Evolutionary conservation across 2,888 invertebrate genomes (phyloP), one percentile per base, ranked within the genome.

Genomic region (Sesia bembeciformis): DNA sequence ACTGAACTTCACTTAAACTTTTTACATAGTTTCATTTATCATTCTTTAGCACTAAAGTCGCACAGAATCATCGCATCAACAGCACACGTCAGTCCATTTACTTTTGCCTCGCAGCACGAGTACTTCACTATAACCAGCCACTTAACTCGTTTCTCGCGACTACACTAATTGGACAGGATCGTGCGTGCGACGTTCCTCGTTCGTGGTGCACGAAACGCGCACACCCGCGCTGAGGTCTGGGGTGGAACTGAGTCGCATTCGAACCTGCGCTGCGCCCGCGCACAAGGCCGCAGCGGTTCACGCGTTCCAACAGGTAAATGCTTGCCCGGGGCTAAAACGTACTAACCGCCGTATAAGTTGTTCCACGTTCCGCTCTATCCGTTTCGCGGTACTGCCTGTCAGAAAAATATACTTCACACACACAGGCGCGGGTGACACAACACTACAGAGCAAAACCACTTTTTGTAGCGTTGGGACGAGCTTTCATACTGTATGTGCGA

Each of bases 291-390:
- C 87, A 83, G 78, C 81, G 85, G 88, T 90, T 90, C 88, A 88
- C 86, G 87, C 88, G 91, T 90, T 91, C 91, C 91, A 91, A 88
- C 90, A 90, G 90, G 90, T 90, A 89, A 90, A 81, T 78, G 80
- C 73, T 72, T 67, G 74, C 72, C 63, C 60, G 64, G 61, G 66
- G 62, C 61, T 62, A 72, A 73, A 89, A 87, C 65, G 85, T 66
- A 66, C 58, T 78, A 87, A 79, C 71, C 69, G 78, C 81, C 83
- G 60, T 69, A 62, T 64, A 68, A 67, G 67, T 63, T 67, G 70
- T 72, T 76, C 67, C 62, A 70, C 63, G 72, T 78, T 81, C 62
- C 63, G 74, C 74, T 74, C 66, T 82, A 76, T 76, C 70, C 66
- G 68, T 71, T 76, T 61, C 62, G 67, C 61, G 66, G 66, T 70